Evolutionary conservation across 2,797 vertebrate species (phyloP).

Genomic region (Hoplostethus atlanticus): DNA sequence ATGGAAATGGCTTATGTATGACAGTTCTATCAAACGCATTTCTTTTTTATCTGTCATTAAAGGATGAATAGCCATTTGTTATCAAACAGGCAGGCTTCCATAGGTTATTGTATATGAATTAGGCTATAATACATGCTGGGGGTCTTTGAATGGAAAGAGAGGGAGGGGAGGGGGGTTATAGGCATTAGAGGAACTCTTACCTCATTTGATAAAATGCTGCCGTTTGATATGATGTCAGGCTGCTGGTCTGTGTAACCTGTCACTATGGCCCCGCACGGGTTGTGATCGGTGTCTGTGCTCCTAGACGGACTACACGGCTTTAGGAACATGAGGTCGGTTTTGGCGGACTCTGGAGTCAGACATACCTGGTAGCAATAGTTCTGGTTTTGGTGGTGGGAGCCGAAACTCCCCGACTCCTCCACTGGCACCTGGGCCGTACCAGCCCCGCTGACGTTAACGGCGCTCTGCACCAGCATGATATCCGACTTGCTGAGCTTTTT

Average conservation of each 20-base stretch:
- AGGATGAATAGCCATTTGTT: background rate
- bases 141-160: conserved; percentile 6
- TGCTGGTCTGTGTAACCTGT: conserved; percentile 95
- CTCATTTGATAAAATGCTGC: conserved; percentile 96
- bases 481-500: conserved; percentile 99
- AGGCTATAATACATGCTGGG: conserved; percentile 47
- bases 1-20: conserved; percentile 21
- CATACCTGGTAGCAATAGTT: conserved; percentile 99
- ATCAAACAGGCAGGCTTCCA: background rate
- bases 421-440: conserved; percentile 87
- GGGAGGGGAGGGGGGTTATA: conserved; percentile 13
- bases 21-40: background rate
- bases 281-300: conserved; percentile 93
- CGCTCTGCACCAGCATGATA: conserved; percentile 98
- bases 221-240: conserved; percentile 98
- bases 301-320: conserved; percentile 95
- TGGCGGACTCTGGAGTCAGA: conserved; percentile 97
- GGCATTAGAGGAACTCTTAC: conserved; percentile 82
- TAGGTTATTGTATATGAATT: background rate
- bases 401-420: conserved; percentile 92
- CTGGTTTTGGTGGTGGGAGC: conserved; percentile 94
- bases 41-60: background rate
- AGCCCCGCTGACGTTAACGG: conserved; percentile 85
- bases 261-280: conserved; percentile 93
- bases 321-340: conserved; percentile 98